These are phyloP conservation scores for Enoplosus armatus DNA, from an alignment of 2,797 vertebrate species.

Conservation along the genomic window DNA sequence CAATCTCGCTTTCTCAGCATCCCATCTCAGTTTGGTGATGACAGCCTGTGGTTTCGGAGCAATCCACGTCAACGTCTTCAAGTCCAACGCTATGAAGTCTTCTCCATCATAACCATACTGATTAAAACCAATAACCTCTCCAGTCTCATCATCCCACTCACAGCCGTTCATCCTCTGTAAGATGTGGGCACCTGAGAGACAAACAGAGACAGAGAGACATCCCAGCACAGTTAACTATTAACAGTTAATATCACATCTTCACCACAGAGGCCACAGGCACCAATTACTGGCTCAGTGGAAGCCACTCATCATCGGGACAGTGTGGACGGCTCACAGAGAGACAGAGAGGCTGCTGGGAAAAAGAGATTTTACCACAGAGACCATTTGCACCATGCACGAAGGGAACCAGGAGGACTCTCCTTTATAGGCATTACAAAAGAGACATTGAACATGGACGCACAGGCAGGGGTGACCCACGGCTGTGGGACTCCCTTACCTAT, in stretches of 20 bases:
- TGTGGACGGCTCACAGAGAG: not conserved
- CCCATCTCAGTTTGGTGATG: constrained; percentile 5
- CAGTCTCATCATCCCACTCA: constrained; percentile 20
- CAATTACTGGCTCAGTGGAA: not conserved
- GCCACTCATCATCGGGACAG: too few species aligned
- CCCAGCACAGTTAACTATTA: too few species aligned
- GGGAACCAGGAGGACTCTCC: too few species aligned
- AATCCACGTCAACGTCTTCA: not conserved
- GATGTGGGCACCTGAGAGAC: constrained; percentile 13
- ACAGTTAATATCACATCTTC: not conserved
- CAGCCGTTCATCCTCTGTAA: not conserved
- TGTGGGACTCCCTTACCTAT: too few species aligned
- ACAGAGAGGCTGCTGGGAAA: too few species aligned
- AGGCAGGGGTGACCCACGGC: too few species aligned
- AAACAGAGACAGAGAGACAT: not conserved
- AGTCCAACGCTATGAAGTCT: constrained; percentile 3
- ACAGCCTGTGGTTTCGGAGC: not conserved
- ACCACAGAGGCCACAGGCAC: not conserved
- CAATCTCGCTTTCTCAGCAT: not conserved
- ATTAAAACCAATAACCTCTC: not conserved
- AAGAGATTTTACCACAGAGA: too few species aligned
- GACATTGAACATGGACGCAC: too few species aligned
- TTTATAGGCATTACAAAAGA: too few species aligned
- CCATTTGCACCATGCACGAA: too few species aligned
- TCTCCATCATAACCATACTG: constrained; percentile 13